Evolutionary conservation across 2,113 vertebrate genomes (phyloP).

Genomic region (Syngnathus floridae): DNA sequence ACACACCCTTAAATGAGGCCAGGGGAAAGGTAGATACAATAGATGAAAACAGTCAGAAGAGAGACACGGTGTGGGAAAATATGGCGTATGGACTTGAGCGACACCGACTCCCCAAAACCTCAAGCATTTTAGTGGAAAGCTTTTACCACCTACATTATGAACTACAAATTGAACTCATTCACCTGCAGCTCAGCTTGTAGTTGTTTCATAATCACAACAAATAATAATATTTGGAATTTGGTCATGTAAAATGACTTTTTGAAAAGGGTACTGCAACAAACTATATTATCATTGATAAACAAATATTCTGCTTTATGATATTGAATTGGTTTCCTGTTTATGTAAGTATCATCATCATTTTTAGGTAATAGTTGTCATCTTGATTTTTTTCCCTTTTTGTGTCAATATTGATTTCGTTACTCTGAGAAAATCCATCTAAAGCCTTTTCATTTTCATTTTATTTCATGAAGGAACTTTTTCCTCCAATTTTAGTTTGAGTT

Average conservation of each 20-base stretch:
- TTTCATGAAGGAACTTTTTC: background rate
- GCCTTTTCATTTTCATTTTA: no score
- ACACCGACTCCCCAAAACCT: slow-evolving; percentile 29
- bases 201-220: slow-evolving; percentile 6
- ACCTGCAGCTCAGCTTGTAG: slow-evolving; percentile 33
- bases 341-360: background rate
- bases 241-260: slow-evolving; percentile 4
- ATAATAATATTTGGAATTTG: slow-evolving; percentile 14
- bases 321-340: no score
- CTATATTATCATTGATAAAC: no score
- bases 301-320: no score
- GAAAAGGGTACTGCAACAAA: no score
- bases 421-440: background rate
- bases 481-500: no score
- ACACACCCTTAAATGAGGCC: slow-evolving; percentile 51
- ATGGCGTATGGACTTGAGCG: slow-evolving; percentile 46
- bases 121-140: slow-evolving; percentile 29
- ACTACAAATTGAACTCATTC: slow-evolving; percentile 13
- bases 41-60: slow-evolving; percentile 33
- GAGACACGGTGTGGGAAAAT: slow-evolving; percentile 27
- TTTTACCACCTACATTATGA: slow-evolving; percentile 48
- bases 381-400: background rate
- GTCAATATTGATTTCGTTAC: background rate
- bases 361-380: background rate
- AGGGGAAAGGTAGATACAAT: slow-evolving; percentile 64